Evolutionary conservation across 2,113 vertebrate species (phyloP).

Genomic region (Rhea pennata): DNA sequence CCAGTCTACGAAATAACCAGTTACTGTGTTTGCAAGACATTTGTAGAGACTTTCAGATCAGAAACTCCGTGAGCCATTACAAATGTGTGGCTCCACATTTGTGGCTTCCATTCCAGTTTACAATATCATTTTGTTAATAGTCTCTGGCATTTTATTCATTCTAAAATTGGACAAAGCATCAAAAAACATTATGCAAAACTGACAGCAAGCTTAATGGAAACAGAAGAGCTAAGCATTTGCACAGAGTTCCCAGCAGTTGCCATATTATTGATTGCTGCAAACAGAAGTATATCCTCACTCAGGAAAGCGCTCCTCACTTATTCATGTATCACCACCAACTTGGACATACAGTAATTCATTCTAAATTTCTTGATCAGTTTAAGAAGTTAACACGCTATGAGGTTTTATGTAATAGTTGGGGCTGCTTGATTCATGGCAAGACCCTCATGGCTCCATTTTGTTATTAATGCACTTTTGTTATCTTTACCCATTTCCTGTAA

Average conservation of each 20-base stretch:
- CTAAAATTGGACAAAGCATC: neutral
- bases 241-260: neutral
- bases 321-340: neutral
- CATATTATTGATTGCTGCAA: neutral
- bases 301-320: neutral
- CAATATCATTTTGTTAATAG: neutral
- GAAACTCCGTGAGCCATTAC: neutral
- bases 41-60: neutral
- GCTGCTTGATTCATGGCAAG: neutral
- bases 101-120: neutral
- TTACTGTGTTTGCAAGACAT: neutral
- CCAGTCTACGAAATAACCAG: neutral
- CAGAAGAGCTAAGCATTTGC: neutral
- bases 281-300: neutral
- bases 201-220: neutral
- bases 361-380: neutral
- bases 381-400: neutral
- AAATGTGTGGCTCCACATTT: neutral
- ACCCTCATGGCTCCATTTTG: neutral
- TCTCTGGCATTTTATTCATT: neutral
- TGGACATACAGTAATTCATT: neutral
- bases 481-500: neutral
- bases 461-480: neutral
- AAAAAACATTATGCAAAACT: neutral
- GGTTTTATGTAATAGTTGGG: rapidly evolving